Base-by-base conservation (phyloP, 30 jellyfish, hydroid and myxozoan genomes). In the Aurelia aurita region DNA sequence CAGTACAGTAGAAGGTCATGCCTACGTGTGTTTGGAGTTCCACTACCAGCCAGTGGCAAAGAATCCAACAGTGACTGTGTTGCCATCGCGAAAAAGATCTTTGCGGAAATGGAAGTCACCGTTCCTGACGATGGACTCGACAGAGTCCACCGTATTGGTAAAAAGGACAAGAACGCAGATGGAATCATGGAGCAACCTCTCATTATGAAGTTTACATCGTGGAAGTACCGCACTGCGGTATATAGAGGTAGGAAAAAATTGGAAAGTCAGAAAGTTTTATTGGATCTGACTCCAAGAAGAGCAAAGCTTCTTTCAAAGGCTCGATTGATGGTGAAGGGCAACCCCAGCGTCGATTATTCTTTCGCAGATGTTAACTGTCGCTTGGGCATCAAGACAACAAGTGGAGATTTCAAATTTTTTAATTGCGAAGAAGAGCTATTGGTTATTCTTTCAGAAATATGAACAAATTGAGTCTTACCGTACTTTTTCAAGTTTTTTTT, bases 101-200 rank as follows among this genome's bases (percentile, higher is more conserved):
- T 73, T 27, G 15, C 45, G 54, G 55, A 73, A 19, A 11, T 55
- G 26, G 85, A 54, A 55, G 73, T 73, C 22, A 71, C 85, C 29
- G 73, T n/a, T 16, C 45, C 63, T 32, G 87, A 75, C 76, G 87
- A 75, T 75, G 51, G 87, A 62, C 21, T 75, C 49, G 66, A 75
- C 53, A 75, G 87, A 64, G 87, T 73, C 76, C n/a, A 75, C 76
- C 32, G 83, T 54, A 72, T 75, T 75, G 87, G 87, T 11, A 75
- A 62, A 62, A 62, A 51, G 35, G 53, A 75, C 23, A 75, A 62
- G 64, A 75, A 58, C 32, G 49, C 15, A 25, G 64, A 75, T 75
- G 61, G 87, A 22, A 63, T 2, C 64, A 53, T 51, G n/a, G 75
- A 75, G 87, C 76, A 75, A 58, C 29, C 76, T 32, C 45, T 75